Conservation (phyloP, 2,888 invertebrate genomes). For the Hypena proboscidalis region DNA sequence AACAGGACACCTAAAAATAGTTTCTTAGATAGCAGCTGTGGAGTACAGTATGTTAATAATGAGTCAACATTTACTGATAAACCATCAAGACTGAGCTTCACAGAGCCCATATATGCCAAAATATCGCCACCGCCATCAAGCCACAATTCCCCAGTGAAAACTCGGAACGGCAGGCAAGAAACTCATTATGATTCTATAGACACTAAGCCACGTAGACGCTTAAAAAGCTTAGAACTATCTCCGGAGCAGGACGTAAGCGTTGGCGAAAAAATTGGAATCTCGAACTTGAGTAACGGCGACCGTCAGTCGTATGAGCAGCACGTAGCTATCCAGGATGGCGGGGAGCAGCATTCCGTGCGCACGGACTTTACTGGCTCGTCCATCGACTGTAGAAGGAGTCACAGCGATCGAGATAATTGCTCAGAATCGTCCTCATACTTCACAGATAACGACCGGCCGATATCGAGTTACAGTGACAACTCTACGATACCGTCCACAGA, state of each 20-base stretch:
- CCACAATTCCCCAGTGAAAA: conserved; percentile 71
- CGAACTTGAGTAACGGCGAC: conserved; percentile 73
- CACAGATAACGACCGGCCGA: conserved; percentile 80
- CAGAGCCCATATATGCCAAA: conserved; percentile 81
- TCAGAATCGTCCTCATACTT: conserved; percentile 81
- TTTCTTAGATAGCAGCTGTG: conserved; percentile 72
- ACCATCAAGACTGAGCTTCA: conserved; percentile 71
- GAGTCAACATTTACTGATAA: conserved; percentile 54
- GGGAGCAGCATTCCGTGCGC: conserved; percentile 78
- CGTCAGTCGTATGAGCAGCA: conserved; percentile 70
- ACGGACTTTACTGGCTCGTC: conserved; percentile 75
- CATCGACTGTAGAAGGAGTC: conserved; percentile 76
- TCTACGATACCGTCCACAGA: conserved; percentile 81
- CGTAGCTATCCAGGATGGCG: conserved; percentile 69
- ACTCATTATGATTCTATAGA: conserved; percentile 80
- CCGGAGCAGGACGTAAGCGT: conserved; percentile 61
- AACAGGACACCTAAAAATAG: conserved; percentile 74
- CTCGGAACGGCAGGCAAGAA: conserved; percentile 64
- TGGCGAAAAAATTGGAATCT: conserved; percentile 67
- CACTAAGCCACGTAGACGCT: conserved; percentile 76
- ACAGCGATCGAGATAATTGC: conserved; percentile 81
- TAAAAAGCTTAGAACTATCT: conserved; percentile 74
- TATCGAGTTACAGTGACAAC: conserved; percentile 82
- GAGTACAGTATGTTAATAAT: conserved; percentile 70
- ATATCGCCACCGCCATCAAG: conserved; percentile 71